phyloP scores from a whole-genome alignment of 2,797 vertebrate genomes.

The Trematocara caparti region DNA sequence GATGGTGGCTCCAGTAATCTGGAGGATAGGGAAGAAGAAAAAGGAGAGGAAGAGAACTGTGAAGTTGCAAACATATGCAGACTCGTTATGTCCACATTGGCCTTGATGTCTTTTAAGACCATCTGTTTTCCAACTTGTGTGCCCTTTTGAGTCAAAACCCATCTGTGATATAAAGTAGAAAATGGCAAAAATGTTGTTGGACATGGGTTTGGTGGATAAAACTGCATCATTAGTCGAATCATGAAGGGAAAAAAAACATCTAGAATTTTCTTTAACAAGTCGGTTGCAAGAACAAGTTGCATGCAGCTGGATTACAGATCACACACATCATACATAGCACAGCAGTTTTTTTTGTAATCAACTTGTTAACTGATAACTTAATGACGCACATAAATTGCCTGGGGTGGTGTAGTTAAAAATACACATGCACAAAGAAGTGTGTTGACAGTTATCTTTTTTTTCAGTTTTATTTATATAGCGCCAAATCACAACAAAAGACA shows the following conservation, averaged over 20 bases:
- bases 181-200: slow-evolving; percentile 16
- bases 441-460: background rate
- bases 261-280: background rate
- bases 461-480: no score
- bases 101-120: slow-evolving; percentile 69
- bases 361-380: slow-evolving; percentile 1
- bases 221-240: background rate
- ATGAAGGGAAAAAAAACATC: background rate
- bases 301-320: background rate
- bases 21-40: slow-evolving; percentile 42
- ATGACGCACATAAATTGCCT: background rate
- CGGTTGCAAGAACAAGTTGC: background rate
- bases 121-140: slow-evolving; percentile 66
- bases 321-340: background rate
- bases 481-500: no score
- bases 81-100: slow-evolving; percentile 58
- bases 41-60: background rate
- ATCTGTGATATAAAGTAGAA: slow-evolving; percentile 42
- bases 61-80: slow-evolving; percentile 67
- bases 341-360: background rate
- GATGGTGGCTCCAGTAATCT: slow-evolving; percentile 60
- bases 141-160: slow-evolving; percentile 46
- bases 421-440: background rate
- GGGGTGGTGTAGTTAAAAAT: background rate
- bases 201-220: background rate